Percentiles rank a stretch among this genome's conserved stretches.
These are phyloP conservation scores for Archivesica marissinica DNA, from an alignment of 1,140 invertebrate genomes.

Conservation along the genomic window DNA sequence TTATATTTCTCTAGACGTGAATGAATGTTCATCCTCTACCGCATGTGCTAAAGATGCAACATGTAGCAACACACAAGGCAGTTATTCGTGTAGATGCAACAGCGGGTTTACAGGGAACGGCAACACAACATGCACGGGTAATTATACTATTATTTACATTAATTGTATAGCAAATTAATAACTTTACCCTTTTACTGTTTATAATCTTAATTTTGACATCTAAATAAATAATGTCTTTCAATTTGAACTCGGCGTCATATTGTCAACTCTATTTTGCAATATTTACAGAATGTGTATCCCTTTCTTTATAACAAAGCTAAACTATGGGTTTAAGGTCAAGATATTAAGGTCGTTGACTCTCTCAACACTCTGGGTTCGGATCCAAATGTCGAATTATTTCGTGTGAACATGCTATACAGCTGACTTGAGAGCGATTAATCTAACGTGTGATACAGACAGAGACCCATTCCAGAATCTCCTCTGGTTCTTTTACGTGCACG, in stretches of 20 bases:
- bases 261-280: not conserved
- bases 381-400: no score
- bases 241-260: not conserved
- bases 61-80: not conserved
- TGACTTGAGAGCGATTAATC: no score
- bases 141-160: not conserved
- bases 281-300: not conserved
- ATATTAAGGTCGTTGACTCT: not conserved
- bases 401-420: no score
- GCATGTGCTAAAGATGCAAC: not conserved
- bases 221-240: not conserved
- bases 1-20: no score
- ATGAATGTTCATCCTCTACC: constrained; percentile 26
- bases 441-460: no score
- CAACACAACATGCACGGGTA: constrained; percentile 9
- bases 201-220: not conserved
- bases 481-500: no score
- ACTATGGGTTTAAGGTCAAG: not conserved
- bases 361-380: no score
- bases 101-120: not conserved
- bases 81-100: constrained; percentile 25
- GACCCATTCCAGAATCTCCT: no score
- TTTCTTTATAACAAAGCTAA: not conserved
- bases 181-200: not conserved
- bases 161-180: not conserved